Evolutionary conservation across 2,888 invertebrate species (phyloP).

Genomic region (Megastigmus dorsalis): DNA sequence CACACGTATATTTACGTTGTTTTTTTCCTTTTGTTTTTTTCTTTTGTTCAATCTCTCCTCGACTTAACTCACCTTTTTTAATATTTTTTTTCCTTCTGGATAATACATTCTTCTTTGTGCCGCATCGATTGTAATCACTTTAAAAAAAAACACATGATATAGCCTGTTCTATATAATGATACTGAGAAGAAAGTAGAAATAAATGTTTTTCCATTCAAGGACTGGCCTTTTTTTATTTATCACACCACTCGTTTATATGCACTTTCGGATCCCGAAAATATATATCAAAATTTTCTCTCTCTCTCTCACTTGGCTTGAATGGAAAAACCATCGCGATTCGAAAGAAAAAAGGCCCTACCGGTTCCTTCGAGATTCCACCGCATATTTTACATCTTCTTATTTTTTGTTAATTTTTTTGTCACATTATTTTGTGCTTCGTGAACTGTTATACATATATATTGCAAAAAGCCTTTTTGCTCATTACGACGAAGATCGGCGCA

Average conservation of each 20-base stretch:
- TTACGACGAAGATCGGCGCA: no score
- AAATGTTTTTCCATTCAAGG: constrained; percentile 74
- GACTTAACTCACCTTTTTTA: constrained; percentile 5
- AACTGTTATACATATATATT: no score
- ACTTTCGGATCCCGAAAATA: constrained; percentile 61
- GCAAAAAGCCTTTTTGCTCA: no score
- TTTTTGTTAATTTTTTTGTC: constrained; percentile 1
- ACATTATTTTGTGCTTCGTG: no score
- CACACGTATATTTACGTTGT: constrained; percentile 34
- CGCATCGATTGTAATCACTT: constrained; percentile 57
- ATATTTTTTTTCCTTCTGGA: constrained; percentile 6
- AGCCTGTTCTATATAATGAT: constrained; percentile 58
- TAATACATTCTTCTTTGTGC: constrained; percentile 32
- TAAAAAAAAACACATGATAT: constrained; percentile 47
- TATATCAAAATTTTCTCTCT: constrained; percentile 69
- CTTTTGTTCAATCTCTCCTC: constrained; percentile 9
- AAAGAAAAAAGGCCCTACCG: constrained; percentile 27
- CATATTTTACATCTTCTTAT: neutral
- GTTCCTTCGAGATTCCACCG: constrained; percentile 13
- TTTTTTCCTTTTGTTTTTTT: constrained; percentile 33
- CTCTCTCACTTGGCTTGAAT: constrained; percentile 73
- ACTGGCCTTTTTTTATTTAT: constrained; percentile 72
- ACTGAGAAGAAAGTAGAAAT: constrained; percentile 70
- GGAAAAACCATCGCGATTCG: constrained; percentile 68
- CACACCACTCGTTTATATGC: constrained; percentile 63